Conservation (phyloP, 2,113 vertebrate species). For the Phrynosoma blainvillii region DNA sequence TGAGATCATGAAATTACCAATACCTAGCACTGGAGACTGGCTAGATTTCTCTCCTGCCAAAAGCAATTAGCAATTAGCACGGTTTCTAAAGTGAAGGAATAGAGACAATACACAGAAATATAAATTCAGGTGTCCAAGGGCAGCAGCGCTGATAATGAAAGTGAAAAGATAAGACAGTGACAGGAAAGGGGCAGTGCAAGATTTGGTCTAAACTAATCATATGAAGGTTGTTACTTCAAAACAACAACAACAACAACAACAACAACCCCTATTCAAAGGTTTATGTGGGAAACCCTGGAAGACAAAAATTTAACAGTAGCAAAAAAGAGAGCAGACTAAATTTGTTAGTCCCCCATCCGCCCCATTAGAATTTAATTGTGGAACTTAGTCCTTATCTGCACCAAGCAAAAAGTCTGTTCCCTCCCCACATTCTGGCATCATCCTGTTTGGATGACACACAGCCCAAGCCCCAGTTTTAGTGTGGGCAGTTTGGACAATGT, state of each 20-base stretch:
- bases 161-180: neutral
- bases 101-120: neutral
- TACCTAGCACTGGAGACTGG: too few species aligned
- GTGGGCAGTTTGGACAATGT: too few species aligned
- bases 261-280: too few species aligned
- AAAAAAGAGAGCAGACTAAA: neutral
- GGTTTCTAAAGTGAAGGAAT: neutral
- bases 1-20: neutral
- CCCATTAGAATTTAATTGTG: too few species aligned
- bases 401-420: too few species aligned
- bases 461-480: too few species aligned
- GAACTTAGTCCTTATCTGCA: too few species aligned
- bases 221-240: neutral
- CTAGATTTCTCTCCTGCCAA: neutral
- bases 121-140: neutral
- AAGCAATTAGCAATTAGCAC: neutral
- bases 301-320: neutral
- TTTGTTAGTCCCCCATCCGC: too few species aligned
- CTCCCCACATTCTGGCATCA: too few species aligned
- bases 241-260: neutral
- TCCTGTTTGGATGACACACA: too few species aligned
- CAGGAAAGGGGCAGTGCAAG: neutral
- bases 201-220: neutral
- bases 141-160: neutral
- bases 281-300: neutral